Evolutionary conservation across 1,140 invertebrate species (phyloP).

Genomic region (Conus ventricosus): DNA sequence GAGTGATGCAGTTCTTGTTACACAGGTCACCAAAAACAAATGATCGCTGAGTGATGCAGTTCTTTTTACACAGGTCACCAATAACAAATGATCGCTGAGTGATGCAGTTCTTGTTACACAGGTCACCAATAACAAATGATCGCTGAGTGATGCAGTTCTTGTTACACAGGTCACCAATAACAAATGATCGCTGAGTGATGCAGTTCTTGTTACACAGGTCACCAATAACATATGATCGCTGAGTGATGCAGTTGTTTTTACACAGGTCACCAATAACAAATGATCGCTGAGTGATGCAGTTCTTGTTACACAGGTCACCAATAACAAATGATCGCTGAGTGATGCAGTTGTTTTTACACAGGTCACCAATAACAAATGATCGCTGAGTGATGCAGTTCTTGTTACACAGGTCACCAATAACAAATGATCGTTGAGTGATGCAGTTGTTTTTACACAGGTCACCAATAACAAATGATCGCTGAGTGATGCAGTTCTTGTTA

Average conservation of each 20-base stretch:
- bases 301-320: too few relatives aligned
- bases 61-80: background rate
- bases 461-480: background rate
- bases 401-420: background rate
- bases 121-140: background rate
- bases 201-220: background rate
- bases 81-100: background rate
- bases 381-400: background rate
- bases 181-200: too few relatives aligned
- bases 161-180: too few relatives aligned
- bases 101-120: slow-evolving; percentile 2
- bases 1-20: background rate
- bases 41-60: background rate
- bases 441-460: too few relatives aligned
- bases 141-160: slow-evolving; percentile 36
- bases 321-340: background rate
- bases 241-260: background rate
- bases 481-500: background rate
- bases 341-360: background rate
- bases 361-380: background rate
- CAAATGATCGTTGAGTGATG: background rate
- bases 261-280: background rate
- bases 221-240: background rate
- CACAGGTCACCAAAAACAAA: background rate
- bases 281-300: background rate